Evolutionary conservation across 2,888 invertebrate genomes (phyloP).

Genomic region (Apamea monoglypha): DNA sequence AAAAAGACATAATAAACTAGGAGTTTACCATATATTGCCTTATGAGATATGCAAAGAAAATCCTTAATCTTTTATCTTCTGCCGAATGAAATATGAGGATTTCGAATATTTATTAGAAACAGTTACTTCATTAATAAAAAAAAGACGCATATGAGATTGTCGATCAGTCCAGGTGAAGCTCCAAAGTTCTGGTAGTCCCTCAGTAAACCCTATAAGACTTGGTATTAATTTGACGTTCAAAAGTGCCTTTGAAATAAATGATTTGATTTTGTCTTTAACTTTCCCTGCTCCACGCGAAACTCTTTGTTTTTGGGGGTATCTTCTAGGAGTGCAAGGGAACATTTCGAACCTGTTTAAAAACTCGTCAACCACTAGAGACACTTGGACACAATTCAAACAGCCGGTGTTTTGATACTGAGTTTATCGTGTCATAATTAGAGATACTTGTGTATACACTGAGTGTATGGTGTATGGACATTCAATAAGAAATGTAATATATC

Average conservation of each 20-base stretch:
- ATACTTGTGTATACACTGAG: background rate
- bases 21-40: background rate
- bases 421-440: background rate
- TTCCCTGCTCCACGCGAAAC: no score
- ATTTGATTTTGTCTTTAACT: no score
- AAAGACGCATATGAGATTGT: background rate
- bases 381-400: background rate
- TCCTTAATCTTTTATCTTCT: no score
- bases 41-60: background rate
- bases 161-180: background rate
- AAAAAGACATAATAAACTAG: no score
- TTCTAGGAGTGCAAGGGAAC: background rate
- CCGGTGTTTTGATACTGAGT: background rate
- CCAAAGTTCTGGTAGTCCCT: no score
- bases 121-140: background rate
- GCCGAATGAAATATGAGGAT: background rate
- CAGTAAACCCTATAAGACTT: no score
- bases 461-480: background rate
- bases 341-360: background rate
- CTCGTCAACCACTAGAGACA: background rate
- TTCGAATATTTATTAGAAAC: background rate
- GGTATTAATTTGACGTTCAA: background rate
- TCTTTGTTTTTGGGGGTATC: no score
- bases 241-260: no score
- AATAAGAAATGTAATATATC: background rate